Conservation (phyloP, 2,113 vertebrate species). For the Coregonus clupeaformis region DNA sequence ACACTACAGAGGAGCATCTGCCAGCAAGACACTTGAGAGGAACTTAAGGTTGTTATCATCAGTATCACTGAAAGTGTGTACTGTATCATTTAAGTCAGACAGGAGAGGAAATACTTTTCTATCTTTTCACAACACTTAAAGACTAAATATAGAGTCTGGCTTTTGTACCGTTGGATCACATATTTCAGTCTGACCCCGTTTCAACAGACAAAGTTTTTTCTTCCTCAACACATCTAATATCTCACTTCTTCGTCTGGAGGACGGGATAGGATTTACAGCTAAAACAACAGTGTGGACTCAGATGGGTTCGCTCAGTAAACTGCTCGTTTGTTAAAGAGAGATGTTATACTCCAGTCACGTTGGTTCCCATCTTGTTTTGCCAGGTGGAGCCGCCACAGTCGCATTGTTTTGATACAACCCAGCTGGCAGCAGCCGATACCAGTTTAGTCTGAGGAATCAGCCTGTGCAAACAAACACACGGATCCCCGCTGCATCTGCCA, state of each 20-base stretch:
- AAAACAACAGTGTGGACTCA: conserved; percentile 55
- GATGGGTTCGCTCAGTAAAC: conserved; percentile 73
- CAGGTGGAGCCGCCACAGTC: conserved; percentile 81
- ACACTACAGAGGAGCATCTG: conserved; percentile 9
- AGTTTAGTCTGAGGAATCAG: conserved; percentile 87
- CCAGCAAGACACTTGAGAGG: conserved; percentile 20
- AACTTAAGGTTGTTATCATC: conserved; percentile 39
- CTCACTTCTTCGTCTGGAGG: background rate
- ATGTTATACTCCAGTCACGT: conserved; percentile 75
- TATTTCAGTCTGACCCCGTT: conserved; percentile 61
- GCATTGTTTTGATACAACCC: conserved; percentile 83
- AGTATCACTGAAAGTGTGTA: background rate
- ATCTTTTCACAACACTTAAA: conserved; percentile 32
- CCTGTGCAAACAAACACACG: conserved; percentile 90
- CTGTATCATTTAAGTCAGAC: conserved; percentile 40
- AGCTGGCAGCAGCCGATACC: conserved; percentile 84
- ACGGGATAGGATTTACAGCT: conserved; percentile 39
- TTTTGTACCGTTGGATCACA: conserved; percentile 46
- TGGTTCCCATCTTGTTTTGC: conserved; percentile 84
- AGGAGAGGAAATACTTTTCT: conserved; percentile 23
- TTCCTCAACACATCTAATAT: background rate
- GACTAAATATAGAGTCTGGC: conserved; percentile 58
- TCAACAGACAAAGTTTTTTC: conserved; percentile 43
- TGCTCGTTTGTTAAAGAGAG: conserved; percentile 69
- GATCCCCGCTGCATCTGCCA: conserved; percentile 85